Evolutionary conservation across 2,797 vertebrate species (phyloP), one percentile per base, ranked within the genome.

Genomic region (Limosa lapponica): DNA sequence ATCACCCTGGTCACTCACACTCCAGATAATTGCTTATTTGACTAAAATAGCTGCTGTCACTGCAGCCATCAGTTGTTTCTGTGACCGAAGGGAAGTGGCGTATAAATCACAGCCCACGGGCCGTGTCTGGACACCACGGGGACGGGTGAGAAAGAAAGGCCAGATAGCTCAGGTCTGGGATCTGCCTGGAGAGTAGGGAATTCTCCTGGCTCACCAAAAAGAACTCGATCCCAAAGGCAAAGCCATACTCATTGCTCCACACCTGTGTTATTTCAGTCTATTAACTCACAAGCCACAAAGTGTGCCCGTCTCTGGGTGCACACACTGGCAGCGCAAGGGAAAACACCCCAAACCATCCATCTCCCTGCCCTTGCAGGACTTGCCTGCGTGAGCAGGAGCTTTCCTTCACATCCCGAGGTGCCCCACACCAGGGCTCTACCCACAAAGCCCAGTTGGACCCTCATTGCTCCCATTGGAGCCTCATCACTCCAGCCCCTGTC

Each of bases 1-100:
- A 36, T 70, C 87, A 34, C 58, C 70, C 27, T 0, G 17, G 73
- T 82, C 82, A 69, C 75, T 90, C 77, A 44, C 88, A 73, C 82
- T 82, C 69, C 52, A 62, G 36, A 64, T 95, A 91, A 96, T 95
- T 89, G 84, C 62, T 93, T 65, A 79, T 75, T 81, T 86, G 87
- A 84, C 87, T 95, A 75, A 91, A 96, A 91, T 70, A 95, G 82
- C 82, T 88, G 79, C 92, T 88, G 82, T 74, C 84, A 57, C 58
- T 37, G 52, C 87, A 84, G 77, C 80, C 82, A 24, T 94, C 70
- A 18, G 27, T 44, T 39, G 64, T 64, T 92, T 69, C 30, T 10
- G 2, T 52, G 52, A 90, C 73, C 17, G 1, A 88, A 46, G 43
- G 75, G 62, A 94, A 91, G 62, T 13, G 30, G 27, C 1, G 1